Evolutionary conservation across 2,113 vertebrate genomes (phyloP).

Genomic region (Aramus guarauna): DNA sequence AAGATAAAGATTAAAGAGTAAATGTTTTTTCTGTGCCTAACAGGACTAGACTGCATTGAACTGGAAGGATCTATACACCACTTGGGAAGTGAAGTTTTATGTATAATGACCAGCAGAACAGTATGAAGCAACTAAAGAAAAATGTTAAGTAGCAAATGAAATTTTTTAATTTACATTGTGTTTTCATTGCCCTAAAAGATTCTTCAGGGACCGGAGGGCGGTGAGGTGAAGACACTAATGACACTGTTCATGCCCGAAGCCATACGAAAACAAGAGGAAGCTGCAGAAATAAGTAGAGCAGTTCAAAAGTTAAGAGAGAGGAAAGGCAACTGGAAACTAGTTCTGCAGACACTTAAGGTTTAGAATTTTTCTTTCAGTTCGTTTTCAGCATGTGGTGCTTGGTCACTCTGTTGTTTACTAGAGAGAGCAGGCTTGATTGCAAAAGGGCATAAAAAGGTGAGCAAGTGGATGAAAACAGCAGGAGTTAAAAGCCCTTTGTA

Average conservation of each 20-base stretch:
- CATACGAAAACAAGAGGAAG: neutral
- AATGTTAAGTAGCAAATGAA: neutral
- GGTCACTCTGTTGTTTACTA: neutral
- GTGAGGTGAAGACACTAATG: neutral
- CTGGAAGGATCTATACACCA: neutral
- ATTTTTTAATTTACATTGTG: neutral
- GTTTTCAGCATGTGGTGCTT: neutral
- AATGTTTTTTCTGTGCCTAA: neutral
- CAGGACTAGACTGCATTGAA: neutral
- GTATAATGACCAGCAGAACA: neutral
- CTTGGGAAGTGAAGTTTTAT: neutral
- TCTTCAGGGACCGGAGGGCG: neutral
- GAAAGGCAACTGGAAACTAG: neutral
- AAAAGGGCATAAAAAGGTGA: neutral
- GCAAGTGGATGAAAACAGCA: neutral
- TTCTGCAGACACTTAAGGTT: neutral
- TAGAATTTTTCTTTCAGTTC: neutral
- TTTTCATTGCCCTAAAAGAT: neutral
- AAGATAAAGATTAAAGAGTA: neutral
- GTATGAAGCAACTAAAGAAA: neutral
- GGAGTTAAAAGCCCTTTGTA: neutral
- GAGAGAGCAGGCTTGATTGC: neutral
- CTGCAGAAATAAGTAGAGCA: neutral
- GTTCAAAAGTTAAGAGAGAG: neutral
- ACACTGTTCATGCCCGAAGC: neutral